Evolutionary conservation across 2,113 vertebrate species (phyloP).

Genomic region (Microtus richardsoni): DNA sequence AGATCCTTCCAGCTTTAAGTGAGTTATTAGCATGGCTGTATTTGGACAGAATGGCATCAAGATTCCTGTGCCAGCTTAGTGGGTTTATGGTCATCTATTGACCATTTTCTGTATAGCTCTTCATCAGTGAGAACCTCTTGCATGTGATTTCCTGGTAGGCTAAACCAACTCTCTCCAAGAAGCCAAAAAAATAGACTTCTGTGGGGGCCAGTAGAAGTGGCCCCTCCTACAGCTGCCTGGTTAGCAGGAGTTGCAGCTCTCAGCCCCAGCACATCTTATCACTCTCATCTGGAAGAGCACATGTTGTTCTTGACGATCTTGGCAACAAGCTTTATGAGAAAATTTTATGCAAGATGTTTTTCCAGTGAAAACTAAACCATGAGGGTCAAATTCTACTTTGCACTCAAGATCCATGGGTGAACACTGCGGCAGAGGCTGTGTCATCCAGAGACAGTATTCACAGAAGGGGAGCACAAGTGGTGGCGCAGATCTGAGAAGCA

Average conservation of each 20-base stretch:
- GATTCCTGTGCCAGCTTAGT: not conserved
- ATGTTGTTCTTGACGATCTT: conserved; percentile 69
- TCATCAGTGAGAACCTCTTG: not conserved
- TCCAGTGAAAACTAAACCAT: conserved; percentile 70
- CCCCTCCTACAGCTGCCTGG: not conserved
- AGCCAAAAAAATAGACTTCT: not conserved
- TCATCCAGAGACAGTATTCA: conserved; percentile 12
- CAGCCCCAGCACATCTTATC: conserved; percentile 54
- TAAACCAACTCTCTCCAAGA: not conserved
- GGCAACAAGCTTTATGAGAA: conserved; percentile 74
- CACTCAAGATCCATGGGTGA: conserved; percentile 36
- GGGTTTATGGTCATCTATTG: not conserved
- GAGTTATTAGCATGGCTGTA: not conserved
- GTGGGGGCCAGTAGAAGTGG: not conserved
- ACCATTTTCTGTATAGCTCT: conserved; percentile 19
- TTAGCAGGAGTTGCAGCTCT: conserved; percentile 13
- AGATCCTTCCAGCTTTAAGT: not conserved
- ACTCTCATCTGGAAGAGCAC: conserved; percentile 67
- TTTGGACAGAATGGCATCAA: not conserved
- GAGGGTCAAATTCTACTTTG: conserved; percentile 68
- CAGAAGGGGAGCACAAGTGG: not conserved
- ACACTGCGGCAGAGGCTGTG: not conserved
- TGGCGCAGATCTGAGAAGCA: not conserved
- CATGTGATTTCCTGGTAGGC: not conserved
- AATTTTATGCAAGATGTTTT: conserved; percentile 67